These are phyloP conservation scores for Leucophenga montana DNA, from an alignment of 2,888 invertebrate species.

Conservation along the genomic window DNA sequence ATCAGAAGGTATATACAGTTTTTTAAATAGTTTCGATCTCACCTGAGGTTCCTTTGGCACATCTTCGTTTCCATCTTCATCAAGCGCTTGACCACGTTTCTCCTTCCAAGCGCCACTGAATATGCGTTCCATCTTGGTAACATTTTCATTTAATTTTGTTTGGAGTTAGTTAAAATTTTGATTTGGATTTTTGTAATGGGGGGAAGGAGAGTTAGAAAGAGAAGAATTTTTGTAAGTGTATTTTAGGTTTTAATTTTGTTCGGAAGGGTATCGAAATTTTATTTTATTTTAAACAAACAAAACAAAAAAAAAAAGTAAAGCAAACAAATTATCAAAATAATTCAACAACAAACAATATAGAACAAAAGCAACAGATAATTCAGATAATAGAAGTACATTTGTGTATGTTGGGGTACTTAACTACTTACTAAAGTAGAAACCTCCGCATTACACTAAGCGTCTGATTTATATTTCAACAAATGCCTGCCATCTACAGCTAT, in stretches of 20 bases:
- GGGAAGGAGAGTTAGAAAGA: constrained; percentile 39
- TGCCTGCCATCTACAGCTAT: too few species aligned
- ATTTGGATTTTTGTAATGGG: constrained; percentile 1
- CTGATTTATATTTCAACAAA: too few species aligned
- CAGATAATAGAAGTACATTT: too few species aligned
- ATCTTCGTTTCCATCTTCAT: constrained; percentile 52
- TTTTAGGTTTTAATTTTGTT: not conserved
- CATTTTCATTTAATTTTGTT: constrained; percentile 39
- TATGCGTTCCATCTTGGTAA: constrained; percentile 89
- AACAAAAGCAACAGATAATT: not conserved
- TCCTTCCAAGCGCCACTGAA: constrained; percentile 93
- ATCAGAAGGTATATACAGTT: too few species aligned
- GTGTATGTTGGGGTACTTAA: too few species aligned
- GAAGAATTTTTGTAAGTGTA: constrained; percentile 44
- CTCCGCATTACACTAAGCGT: too few species aligned
- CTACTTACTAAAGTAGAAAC: too few species aligned
- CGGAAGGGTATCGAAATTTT: too few species aligned
- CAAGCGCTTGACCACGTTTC: constrained; percentile 77
- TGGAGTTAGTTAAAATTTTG: constrained; percentile 11
- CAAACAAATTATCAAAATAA: constrained; percentile 11
- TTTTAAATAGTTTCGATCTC: constrained; percentile 35
- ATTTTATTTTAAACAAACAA: constrained; percentile 28
- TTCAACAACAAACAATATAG: constrained; percentile 27
- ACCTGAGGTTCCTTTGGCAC: constrained; percentile 54
- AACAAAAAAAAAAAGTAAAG: constrained; percentile 30